Evolutionary conservation across 35 echinoderm and acorn worm species (phyloP).

Genomic region (Acanthaster planci): DNA sequence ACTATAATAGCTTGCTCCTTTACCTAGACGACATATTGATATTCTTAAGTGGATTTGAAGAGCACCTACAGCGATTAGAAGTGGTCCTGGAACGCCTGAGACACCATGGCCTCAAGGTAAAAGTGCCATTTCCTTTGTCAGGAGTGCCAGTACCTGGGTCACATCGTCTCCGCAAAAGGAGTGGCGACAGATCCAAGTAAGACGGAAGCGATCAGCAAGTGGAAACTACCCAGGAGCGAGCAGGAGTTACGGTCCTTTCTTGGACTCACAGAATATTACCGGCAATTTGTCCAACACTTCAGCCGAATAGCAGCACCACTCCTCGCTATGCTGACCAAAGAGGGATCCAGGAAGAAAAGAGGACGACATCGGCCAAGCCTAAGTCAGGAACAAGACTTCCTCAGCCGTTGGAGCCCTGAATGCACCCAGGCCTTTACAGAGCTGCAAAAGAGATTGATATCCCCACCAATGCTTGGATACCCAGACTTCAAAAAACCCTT

Average conservation of each 20-base stretch:
- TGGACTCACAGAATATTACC: background rate
- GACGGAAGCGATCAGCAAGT: background rate
- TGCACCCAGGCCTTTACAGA: slow-evolving; percentile 17
- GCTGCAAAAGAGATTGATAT: slow-evolving; percentile 26
- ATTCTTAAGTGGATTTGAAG: slow-evolving; percentile 18
- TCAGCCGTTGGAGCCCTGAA: background rate
- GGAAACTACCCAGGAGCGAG: background rate
- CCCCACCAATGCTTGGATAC: slow-evolving; percentile 41
- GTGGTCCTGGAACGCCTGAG: background rate
- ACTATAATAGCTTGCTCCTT: background rate
- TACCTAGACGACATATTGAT: slow-evolving; percentile 25
- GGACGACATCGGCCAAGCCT: background rate
- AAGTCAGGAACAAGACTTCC: background rate
- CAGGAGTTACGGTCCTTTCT: background rate
- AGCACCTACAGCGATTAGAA: slow-evolving; percentile 13
- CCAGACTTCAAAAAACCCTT: slow-evolving; percentile 33
- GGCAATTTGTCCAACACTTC: too few species aligned
- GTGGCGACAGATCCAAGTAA: slow-evolving; percentile 51
- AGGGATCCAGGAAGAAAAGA: background rate
- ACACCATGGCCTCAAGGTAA: slow-evolving; percentile 29
- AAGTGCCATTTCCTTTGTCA: slow-evolving; percentile 51
- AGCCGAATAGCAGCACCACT: background rate
- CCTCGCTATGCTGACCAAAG: background rate
- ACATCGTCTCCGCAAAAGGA: too few species aligned
- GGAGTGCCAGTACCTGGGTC: slow-evolving; percentile 41